Conservation (phyloP, 2,888 invertebrate genomes). For the Campopleginae sp. region DNA sequence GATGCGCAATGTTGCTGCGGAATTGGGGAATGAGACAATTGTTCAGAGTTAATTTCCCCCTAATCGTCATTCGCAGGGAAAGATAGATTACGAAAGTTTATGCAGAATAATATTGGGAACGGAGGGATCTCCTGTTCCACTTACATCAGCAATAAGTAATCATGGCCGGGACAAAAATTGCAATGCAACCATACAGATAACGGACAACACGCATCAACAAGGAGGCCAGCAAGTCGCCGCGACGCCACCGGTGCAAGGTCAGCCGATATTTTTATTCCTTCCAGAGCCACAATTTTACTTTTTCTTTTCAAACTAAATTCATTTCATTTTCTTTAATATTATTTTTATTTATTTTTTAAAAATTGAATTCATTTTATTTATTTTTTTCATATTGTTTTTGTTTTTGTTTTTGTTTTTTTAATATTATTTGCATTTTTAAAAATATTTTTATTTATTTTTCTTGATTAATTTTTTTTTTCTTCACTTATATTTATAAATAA, state of each 20-base stretch:
- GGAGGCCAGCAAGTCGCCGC: slow-evolving; percentile 77
- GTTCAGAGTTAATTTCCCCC: slow-evolving; percentile 63
- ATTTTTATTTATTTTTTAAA: too few relatives aligned
- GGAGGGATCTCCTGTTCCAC: slow-evolving; percentile 80
- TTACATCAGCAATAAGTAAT: slow-evolving; percentile 80
- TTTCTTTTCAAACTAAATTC: too few relatives aligned
- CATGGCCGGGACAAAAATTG: slow-evolving; percentile 87
- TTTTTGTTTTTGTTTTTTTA: too few relatives aligned
- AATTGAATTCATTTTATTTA: too few relatives aligned
- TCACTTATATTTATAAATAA: too few relatives aligned
- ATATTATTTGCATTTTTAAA: too few relatives aligned
- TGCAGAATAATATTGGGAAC: slow-evolving; percentile 85
- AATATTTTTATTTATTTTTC: too few relatives aligned
- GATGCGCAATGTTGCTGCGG: slow-evolving; percentile 18
- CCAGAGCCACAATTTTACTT: too few relatives aligned
- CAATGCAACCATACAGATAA: slow-evolving; percentile 87
- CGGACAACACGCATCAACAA: slow-evolving; percentile 80
- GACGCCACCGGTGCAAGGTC: slow-evolving; percentile 79
- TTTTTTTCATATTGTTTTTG: too few relatives aligned
- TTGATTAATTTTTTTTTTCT: too few relatives aligned
- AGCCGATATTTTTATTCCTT: slow-evolving; percentile 44
- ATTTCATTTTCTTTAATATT: too few relatives aligned
- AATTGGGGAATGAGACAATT: slow-evolving; percentile 39
- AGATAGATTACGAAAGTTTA: slow-evolving; percentile 86
- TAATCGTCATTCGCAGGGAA: slow-evolving; percentile 84